Percentiles rank a stretch among this genome's conserved stretches.
phyloP scores from a whole-genome alignment of 2,797 vertebrate species.

The Notolepis coatsorum region DNA sequence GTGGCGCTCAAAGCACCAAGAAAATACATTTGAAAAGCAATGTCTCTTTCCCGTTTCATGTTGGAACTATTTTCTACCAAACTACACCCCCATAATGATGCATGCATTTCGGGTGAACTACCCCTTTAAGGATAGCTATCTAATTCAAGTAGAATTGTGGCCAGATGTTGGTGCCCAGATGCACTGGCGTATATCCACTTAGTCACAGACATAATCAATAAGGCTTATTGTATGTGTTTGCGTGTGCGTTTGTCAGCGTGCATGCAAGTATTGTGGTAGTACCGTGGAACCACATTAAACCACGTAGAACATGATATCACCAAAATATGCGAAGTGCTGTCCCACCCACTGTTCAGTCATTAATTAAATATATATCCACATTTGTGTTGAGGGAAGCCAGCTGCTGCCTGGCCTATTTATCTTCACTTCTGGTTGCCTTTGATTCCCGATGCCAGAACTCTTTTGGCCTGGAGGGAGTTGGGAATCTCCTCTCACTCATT shows the following conservation, averaged over 20 bases:
- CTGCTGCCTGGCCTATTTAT: slow-evolving; percentile 63
- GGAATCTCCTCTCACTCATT: slow-evolving; percentile 29
- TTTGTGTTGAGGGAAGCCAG: slow-evolving; percentile 50
- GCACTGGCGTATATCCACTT: slow-evolving; percentile 41
- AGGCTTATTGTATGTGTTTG: slow-evolving; percentile 20
- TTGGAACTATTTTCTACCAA: no score
- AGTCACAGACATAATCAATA: slow-evolving; percentile 41
- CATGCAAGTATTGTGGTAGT: slow-evolving; percentile 47
- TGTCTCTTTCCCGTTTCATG: no score
- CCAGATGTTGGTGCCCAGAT: slow-evolving; percentile 68
- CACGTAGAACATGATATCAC: slow-evolving; percentile 21
- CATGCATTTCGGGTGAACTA: no score
- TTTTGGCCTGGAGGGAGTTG: slow-evolving; percentile 25
- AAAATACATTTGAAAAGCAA: no score
- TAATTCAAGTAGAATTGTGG: slow-evolving; percentile 46
- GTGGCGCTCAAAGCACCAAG: no score
- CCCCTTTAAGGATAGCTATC: slow-evolving; percentile 43
- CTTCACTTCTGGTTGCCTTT: slow-evolving; percentile 38
- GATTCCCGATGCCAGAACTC: slow-evolving; percentile 48
- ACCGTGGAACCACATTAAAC: no score
- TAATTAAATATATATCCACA: slow-evolving; percentile 62
- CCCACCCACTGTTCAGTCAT: slow-evolving; percentile 51
- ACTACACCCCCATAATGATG: no score
- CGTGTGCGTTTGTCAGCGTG: slow-evolving; percentile 45
- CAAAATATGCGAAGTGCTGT: slow-evolving; percentile 31